Evolutionary conservation across 2,113 vertebrate genomes (phyloP), one percentile per base, ranked within the genome.

Genomic region (Butastur rufipennis): DNA sequence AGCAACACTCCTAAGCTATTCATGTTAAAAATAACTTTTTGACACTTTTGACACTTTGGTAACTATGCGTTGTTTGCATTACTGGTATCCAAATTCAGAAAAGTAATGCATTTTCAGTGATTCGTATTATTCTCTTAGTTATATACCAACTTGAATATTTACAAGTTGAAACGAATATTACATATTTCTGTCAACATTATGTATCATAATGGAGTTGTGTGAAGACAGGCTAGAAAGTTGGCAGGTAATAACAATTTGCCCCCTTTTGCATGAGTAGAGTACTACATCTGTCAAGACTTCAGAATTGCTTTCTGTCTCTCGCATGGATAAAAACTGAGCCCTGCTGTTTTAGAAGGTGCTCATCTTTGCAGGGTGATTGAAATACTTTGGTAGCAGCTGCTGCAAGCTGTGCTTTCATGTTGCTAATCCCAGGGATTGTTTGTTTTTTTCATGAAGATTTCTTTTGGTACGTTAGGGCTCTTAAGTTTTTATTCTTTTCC

Each of bases 381-480:
- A 86, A 68, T 56, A 79, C 50, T 80, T 81, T 47, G 29, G 66
- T 70, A 96, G 84, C 91, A 96, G 75, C 84, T 91, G 93, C 81
- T 88, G 48, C 75, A 82, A 78, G 55, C 70, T 86, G 45, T 0
- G 2, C 50, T 82, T 93, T 80, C 36, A 25, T 47, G 56, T 59
- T 47, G 36, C 52, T 62, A 70, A 82, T 68, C 36, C 9, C 25
- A 66, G 34, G 36, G 23, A 42, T 13, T 68, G 7, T 29, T 65
- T 71, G 10, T 12, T 29, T 81, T 89, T 86, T 65, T 11, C 13
- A 10, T 74, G 56, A 73, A 68, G 27, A 66, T 34, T 70, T 74
- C 20, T 79, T 66, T 61, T 26, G 4, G 11, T 88, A 50, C 26
- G 9, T 70, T 83, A 81, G 7, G 7, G 10, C 12, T 80, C 12